These are phyloP conservation scores for Synergus umbraculus DNA, from an alignment of 2,888 invertebrate genomes.

Conservation along the genomic window DNA sequence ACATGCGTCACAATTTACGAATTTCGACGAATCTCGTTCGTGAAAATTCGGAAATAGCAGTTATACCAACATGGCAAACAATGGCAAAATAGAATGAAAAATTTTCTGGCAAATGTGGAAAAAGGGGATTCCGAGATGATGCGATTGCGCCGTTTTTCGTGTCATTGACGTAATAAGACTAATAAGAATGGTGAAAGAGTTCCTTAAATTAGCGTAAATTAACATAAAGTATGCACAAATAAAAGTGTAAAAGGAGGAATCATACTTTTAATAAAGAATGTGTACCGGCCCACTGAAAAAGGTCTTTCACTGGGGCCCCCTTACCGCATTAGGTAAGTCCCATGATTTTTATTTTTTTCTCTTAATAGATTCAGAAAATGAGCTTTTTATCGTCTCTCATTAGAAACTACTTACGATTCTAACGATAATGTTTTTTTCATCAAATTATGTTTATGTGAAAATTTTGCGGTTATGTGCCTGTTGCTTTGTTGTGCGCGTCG, in stretches of 20 bases:
- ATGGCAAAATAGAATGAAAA: not conserved
- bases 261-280: not conserved
- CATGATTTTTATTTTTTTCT: not conserved
- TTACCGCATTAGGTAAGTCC: slow-evolving; percentile 15
- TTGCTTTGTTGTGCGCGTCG: not conserved
- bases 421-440: not conserved
- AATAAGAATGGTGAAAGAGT: too few species aligned
- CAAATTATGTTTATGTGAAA: not conserved
- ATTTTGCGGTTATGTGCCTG: slow-evolving; percentile 22
- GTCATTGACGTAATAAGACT: not conserved
- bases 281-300: slow-evolving; percentile 29
- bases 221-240: not conserved
- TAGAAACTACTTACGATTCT: not conserved
- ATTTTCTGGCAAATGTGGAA: not conserved
- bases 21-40: not conserved
- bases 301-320: slow-evolving; percentile 34
- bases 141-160: not conserved
- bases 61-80: not conserved
- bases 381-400: not conserved
- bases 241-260: slow-evolving; percentile 11
- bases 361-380: not conserved
- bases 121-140: not conserved
- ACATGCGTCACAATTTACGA: not conserved
- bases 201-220: not conserved
- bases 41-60: not conserved